Percentiles rank a stretch among this genome's conserved stretches.
These are phyloP conservation scores for Eupithecia insigniata DNA, from an alignment of 2,888 invertebrate species.

Conservation along the genomic window DNA sequence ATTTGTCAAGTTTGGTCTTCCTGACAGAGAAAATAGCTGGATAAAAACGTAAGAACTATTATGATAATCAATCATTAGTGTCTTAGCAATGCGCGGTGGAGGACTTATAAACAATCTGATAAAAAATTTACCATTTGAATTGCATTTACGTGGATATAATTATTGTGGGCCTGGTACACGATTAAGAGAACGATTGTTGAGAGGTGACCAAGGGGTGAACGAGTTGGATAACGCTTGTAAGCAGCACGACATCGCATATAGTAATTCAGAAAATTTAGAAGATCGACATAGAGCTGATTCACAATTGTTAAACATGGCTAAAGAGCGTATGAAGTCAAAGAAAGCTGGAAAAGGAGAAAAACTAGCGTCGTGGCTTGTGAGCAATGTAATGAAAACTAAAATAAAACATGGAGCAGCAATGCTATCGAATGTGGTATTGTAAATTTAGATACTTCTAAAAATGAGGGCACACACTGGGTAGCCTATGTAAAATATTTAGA, in stretches of 20 bases:
- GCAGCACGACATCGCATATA: neutral
- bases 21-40: no score
- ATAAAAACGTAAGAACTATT: no score
- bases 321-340: conserved; percentile 16
- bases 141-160: conserved; percentile 49
- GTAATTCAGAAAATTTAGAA: neutral
- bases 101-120: neutral
- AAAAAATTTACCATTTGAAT: neutral
- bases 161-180: conserved; percentile 49
- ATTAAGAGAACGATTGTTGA: conserved; percentile 48
- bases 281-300: conserved; percentile 16
- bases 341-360: neutral
- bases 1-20: no score
- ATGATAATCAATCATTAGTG: no score
- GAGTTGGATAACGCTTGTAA: conserved; percentile 43
- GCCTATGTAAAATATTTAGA: no score
- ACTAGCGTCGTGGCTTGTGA: no score
- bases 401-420: no score
- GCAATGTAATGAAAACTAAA: no score
- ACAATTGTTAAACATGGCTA: conserved; percentile 16
- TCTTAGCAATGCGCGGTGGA: neutral
- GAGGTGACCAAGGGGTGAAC: conserved; percentile 55
- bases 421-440: no score
- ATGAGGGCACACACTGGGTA: no score
- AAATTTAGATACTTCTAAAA: no score